Base-by-base conservation (phyloP, 2,888 invertebrate genomes). In the Drosophila setosimentum region DNA sequence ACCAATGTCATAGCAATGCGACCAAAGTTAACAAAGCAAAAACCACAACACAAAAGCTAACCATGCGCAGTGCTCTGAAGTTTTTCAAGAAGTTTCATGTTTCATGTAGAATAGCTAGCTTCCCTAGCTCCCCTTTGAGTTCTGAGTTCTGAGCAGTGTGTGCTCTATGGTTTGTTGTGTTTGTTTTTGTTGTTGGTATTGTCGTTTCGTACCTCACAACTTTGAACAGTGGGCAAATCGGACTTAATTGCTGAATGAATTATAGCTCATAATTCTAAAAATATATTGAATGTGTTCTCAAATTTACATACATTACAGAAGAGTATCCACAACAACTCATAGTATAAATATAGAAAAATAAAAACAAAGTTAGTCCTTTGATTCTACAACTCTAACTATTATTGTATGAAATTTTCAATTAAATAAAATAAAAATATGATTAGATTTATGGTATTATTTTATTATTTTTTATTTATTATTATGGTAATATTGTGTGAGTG, bases 1-100 rank as follows among this genome's bases (percentile, higher is more conserved):
- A 72, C 81, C 82, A 90, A 83, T 92, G 91, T 89, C 91, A 91
- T 91, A 92, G 91, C 91, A 92, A 91, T 91, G 83, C 91, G 92
- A 90, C 91, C 84, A 85, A 85, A 87, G 89, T 83, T 87, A 84
- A 86, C 87, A 89, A 83, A 83, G 84, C 78, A 83, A 80, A 87
- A 89, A 83, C 86, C 90, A 83, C 87, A 89, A 89, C 83, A 90
- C 83, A 90, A 89, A 87, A 78, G 80, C 80, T 86, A 84, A 78
- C 84, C 84, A 85, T 85, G 85, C 89, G 89, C 85, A 85, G 66
- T 82, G 69, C 70, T 77, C 60, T 70, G 73, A 83, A 89, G 77
- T 84, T 88, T 75, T 76, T 68, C 87, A 73, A 83, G 89, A 82
- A 80, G 78, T 85, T 85, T 84, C 79, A 75, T 69, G 76, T 68